Conservation (phyloP, 2,888 invertebrate genomes). For the Macaria liturata region DNA sequence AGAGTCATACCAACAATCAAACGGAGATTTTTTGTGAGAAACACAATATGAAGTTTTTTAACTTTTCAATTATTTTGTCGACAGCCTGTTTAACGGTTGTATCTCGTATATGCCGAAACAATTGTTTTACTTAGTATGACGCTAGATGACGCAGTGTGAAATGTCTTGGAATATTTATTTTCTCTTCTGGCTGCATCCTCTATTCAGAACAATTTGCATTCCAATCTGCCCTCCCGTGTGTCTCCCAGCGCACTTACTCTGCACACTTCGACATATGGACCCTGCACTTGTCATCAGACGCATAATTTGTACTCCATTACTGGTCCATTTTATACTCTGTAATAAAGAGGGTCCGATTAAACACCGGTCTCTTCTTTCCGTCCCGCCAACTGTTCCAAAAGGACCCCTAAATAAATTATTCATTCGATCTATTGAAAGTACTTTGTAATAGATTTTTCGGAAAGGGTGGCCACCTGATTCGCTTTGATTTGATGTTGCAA, state of each 20-base stretch:
- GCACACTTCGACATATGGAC: conserved; percentile 79
- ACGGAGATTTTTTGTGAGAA: no score
- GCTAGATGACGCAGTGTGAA: no score
- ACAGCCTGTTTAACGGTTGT: no score
- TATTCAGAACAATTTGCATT: background rate
- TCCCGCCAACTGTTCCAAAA: conserved; percentile 70
- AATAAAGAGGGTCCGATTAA: conserved; percentile 74
- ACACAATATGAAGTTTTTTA: no score
- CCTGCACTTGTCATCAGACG: conserved; percentile 72
- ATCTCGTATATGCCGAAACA: no score
- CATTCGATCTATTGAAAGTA: conserved; percentile 76
- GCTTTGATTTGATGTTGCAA: conserved; percentile 47
- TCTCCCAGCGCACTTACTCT: conserved; percentile 50
- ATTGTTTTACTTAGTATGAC: no score
- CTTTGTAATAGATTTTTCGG: conserved; percentile 67
- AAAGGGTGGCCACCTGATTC: conserved; percentile 62
- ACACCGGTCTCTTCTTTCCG: conserved; percentile 75
- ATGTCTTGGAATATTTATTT: no score
- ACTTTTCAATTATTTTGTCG: no score
- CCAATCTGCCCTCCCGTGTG: conserved; percentile 40
- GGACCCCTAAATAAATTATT: conserved; percentile 70
- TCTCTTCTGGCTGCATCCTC: no score
- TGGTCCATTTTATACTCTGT: conserved; percentile 60
- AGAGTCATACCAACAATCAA: no score
- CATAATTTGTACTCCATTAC: conserved; percentile 81